Evolutionary conservation across 1,140 invertebrate genomes (phyloP).

Genomic region (Trichonephila clavipes): DNA sequence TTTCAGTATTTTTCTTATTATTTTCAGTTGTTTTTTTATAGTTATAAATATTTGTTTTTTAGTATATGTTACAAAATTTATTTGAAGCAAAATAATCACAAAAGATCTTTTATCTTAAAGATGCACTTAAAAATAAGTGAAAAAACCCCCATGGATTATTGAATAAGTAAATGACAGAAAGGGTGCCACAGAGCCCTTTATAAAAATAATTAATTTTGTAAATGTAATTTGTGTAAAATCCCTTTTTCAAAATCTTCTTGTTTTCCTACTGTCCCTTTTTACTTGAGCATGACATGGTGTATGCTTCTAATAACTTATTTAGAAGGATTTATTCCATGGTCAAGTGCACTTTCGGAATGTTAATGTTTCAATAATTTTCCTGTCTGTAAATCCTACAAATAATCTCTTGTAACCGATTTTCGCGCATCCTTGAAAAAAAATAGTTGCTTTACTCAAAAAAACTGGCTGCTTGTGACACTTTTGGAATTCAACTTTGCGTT

Average conservation of each 20-base stretch:
- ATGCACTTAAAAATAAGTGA: no score
- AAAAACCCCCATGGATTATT: no score
- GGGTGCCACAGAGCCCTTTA: no score
- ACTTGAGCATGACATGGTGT: not conserved
- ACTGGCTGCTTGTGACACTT: not conserved
- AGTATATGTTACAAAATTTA: no score
- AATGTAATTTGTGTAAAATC: not conserved
- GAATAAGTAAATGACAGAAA: no score
- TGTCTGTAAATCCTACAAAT: conserved; percentile 11
- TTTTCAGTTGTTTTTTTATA: no score
- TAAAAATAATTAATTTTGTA: not conserved
- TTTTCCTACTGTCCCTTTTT: not conserved
- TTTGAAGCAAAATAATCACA: no score
- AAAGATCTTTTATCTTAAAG: no score
- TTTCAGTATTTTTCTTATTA: no score
- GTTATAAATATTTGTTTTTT: no score
- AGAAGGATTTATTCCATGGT: conserved; percentile 47
- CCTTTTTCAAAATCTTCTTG: not conserved
- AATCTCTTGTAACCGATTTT: conserved; percentile 51
- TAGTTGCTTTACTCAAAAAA: not conserved
- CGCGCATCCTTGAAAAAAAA: conserved; percentile 1
- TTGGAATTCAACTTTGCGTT: not conserved
- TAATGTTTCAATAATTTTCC: conserved; percentile 24
- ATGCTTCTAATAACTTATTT: conserved; percentile 10
- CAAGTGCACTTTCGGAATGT: conserved; percentile 47